phyloP scores from a whole-genome alignment of 2,113 vertebrate genomes.

The Taxidea taxus region DNA sequence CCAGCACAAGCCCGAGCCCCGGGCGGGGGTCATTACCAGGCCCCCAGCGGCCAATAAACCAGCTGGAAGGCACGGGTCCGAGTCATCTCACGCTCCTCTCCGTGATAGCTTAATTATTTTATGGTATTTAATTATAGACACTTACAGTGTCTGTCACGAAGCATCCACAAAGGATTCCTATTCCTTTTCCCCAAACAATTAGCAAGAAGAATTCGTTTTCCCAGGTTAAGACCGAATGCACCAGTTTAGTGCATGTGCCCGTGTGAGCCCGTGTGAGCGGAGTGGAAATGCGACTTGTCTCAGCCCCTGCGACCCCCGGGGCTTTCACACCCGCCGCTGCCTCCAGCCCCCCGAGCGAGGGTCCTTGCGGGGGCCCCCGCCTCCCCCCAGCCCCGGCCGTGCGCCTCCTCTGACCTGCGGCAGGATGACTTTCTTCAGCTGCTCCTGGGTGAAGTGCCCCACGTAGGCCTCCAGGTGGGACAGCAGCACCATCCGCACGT shows the following conservation, averaged over 20 bases:
- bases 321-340: background rate
- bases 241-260: background rate
- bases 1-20: background rate
- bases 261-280: background rate
- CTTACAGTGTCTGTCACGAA: background rate
- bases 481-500: slow-evolving; percentile 92
- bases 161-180: background rate
- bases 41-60: background rate
- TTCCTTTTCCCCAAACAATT: background rate
- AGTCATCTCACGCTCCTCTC: background rate
- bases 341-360: background rate
- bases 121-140: background rate
- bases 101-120: background rate
- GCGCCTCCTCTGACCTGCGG: slow-evolving; percentile 89
- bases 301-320: background rate
- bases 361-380: background rate
- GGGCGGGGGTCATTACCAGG: too few species aligned
- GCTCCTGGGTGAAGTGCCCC: slow-evolving; percentile 90
- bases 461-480: slow-evolving; percentile 93
- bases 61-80: background rate
- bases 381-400: background rate
- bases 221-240: background rate
- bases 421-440: slow-evolving; percentile 93
- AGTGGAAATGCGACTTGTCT: background rate
- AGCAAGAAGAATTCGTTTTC: background rate